phyloP scores from a whole-genome alignment of 2,888 invertebrate genomes.

The Ormyrus labotus region DNA sequence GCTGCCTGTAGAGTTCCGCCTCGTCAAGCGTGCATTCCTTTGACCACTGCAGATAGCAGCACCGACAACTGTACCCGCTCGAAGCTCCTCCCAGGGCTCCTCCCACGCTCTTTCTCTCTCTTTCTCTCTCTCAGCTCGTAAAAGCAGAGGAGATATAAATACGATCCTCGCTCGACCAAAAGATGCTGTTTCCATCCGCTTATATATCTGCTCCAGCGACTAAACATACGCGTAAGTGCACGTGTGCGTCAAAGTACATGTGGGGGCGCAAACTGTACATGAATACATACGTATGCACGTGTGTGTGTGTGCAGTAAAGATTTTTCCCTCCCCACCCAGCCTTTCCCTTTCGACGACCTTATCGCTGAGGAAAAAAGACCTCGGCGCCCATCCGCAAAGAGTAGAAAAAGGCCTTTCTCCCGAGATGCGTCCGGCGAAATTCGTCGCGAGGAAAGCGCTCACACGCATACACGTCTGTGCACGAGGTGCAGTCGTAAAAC shows the following conservation, averaged over 20 bases:
- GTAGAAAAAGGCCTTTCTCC: not conserved
- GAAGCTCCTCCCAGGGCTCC: too few relatives aligned
- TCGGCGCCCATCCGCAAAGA: too few relatives aligned
- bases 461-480: not conserved
- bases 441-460: not conserved
- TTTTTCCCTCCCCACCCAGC: not conserved
- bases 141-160: too few relatives aligned
- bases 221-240: not conserved
- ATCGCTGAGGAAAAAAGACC: not conserved
- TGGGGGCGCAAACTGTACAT: not conserved
- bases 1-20: too few relatives aligned
- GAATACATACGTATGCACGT: not conserved
- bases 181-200: not conserved
- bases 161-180: too few relatives aligned
- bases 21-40: not conserved
- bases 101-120: too few relatives aligned
- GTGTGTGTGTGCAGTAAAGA: conserved; percentile 2
- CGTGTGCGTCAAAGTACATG: too few relatives aligned
- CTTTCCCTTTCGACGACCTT: conserved; percentile 22
- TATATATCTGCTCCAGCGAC: not conserved
- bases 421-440: conserved; percentile 1
- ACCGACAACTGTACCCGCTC: not conserved
- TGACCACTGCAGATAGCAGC: conserved; percentile 30
- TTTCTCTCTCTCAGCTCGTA: too few relatives aligned
- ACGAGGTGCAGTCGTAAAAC: not conserved